Conservation (phyloP, 2,888 invertebrate genomes). For the Trichacis sp. region DNA sequence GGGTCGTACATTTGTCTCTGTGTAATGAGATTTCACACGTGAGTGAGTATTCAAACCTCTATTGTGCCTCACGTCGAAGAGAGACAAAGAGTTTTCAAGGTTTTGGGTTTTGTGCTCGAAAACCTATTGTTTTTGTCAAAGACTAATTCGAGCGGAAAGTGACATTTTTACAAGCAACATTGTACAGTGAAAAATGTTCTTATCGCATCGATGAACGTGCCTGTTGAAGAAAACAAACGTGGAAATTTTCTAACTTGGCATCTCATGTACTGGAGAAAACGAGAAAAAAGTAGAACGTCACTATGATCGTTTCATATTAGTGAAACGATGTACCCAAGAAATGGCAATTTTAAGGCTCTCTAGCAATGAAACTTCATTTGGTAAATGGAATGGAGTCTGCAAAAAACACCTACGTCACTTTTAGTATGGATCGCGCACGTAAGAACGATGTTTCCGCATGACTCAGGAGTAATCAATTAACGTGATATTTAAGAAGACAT, state of each 20-base stretch:
- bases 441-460: not conserved
- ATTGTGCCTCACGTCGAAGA: not conserved
- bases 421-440: not conserved
- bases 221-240: too few species aligned
- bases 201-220: too few species aligned
- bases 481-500: not conserved
- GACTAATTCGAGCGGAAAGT: too few species aligned
- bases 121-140: not conserved
- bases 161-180: too few species aligned
- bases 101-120: not conserved
- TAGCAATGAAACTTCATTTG: not conserved
- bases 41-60: not conserved
- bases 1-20: constrained; percentile 78
- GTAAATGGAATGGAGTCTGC: not conserved
- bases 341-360: not conserved
- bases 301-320: too few species aligned
- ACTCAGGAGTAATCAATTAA: not conserved
- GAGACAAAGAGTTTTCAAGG: not conserved
- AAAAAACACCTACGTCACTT: not conserved
- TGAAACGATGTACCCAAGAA: too few species aligned
- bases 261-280: too few species aligned
- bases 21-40: not conserved
- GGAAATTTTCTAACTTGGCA: too few species aligned
- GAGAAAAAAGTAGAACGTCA: too few species aligned
- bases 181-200: too few species aligned